Percentiles rank a stretch among this genome's conserved stretches.
Evolutionary conservation across 2,888 invertebrate species (phyloP).

Genomic region (Drosophila suboccidentalis): DNA sequence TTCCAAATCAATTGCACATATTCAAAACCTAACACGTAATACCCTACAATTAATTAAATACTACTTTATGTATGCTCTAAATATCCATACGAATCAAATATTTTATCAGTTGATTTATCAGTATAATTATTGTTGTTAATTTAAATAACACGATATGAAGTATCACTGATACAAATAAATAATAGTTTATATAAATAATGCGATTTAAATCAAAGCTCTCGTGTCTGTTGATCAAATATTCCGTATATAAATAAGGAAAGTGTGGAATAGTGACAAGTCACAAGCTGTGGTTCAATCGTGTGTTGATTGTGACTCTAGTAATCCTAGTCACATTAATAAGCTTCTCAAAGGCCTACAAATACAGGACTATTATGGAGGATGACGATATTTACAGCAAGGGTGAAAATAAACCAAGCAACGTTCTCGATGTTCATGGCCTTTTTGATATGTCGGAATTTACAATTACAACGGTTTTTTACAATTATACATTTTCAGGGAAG

Average conservation of each 20-base stretch:
- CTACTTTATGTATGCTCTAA: too few species aligned
- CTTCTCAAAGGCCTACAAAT: not conserved
- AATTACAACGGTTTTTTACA: not conserved
- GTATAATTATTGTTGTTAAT: too few species aligned
- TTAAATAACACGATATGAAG: too few species aligned
- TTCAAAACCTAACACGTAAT: too few species aligned
- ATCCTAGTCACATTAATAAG: not conserved
- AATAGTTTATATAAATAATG: not conserved
- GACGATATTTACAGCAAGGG: slow-evolving; percentile 5
- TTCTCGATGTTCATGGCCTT: not conserved
- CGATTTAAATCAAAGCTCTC: not conserved
- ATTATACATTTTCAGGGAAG: not conserved
- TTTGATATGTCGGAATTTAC: not conserved
- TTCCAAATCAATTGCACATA: too few species aligned
- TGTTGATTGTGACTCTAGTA: not conserved
- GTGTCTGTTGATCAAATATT: too few species aligned
- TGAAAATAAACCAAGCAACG: too few species aligned
- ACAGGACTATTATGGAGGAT: not conserved
- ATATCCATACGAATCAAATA: too few species aligned
- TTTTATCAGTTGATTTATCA: too few species aligned
- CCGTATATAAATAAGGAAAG: not conserved
- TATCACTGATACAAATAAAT: too few species aligned
- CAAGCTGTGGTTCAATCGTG: not conserved
- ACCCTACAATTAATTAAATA: too few species aligned
- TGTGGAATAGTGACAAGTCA: not conserved